Evolutionary conservation across 2,888 invertebrate species (phyloP), one percentile per base, ranked within the genome.

Genomic region (Lottia scabra): DNA sequence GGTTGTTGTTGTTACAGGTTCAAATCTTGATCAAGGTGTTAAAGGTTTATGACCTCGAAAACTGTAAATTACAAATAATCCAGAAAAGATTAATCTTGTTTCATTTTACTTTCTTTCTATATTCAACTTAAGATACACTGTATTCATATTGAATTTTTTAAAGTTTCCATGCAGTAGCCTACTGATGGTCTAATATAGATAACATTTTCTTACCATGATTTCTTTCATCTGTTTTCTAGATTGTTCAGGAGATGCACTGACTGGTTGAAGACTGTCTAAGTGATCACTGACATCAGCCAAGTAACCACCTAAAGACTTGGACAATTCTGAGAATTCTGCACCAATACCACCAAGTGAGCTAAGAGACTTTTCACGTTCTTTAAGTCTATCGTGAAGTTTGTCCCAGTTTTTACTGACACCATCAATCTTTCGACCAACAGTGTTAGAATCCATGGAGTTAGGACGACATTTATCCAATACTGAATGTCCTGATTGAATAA

Each of bases 301-400:
- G n/a, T 96, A 96, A 87, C 95, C 95, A 23, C 94, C 92, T 8
- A 98, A 91, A 1, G 96, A 92, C 72, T 94, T 93, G 5, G 97
- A 91, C 1, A 95, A 95, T 0, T 96, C 95, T 90, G 97, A 96
- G 89, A 98, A 97, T 90, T 97, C 96, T 73, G 96, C 93, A 68
- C 96, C 95, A 12, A 97, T 95, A 84, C 96, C 97, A 2, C 95
- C 96, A 0, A 97, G 96, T 1, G 96, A 95, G 85, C 96, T 96
- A 70, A 98, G 90, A 81, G 94, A 94, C 68, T 92, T 91, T 71
- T 83, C 82, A 45, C 87, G 77, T 43, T 87, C 85, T 44, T 78
- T 73, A 3, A 87, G 79, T 23, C 84, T 81, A 56, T 78, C 78
- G 63, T 94, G 91, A 71, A 97, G 91, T 80, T 95, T 95, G 73